Base-by-base conservation (phyloP, 2,888 invertebrate genomes). In the Macrophya alboannulata region DNA sequence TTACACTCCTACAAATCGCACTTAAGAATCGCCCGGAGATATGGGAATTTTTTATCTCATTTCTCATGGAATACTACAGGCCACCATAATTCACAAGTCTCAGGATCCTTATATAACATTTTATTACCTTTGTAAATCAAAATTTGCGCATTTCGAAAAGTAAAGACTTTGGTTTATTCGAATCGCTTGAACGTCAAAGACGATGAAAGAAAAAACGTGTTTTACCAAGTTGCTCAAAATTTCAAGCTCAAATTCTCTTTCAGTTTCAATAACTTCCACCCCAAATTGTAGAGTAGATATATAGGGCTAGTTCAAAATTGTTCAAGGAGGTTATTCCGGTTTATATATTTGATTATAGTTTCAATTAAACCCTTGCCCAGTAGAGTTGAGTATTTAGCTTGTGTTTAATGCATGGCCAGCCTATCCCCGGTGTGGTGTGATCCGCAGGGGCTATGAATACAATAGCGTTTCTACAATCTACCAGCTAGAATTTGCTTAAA, bases 1-100 rank as follows among this genome's bases (percentile, higher is more conserved):
- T 87, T 88, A 88, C 87, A 87, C 89, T 87, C 88, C 88, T 90
- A 89, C 89, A 89, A 89, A 89, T 90, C 88, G 88, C 87, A 86
- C 87, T 88, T 88, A 88, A 88, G 88, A 88, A 87, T 88, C 71
- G 76, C 84, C 84, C 84, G 68, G 84, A 76, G 83, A 83, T 83
- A 83, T 71, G 83, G 83, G 83, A 83, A 83, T 68, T 83, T 83
- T 83, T 83, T 68, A 65, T 83, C 48, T 83, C n/a, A 45, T 83
- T 68, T 83, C 31, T 62, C 48, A 71, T n/a, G 68, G 83, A 83
- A 83, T 83, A 74, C 45, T 83, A 74, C 45, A 48, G 31, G 31
- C 65, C 9, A 6, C 48, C 4, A 83, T 68, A 68, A 83, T 83
- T 83, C 83, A 83, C 31, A 8, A 62, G 37, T 25, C 21, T 5